Percentiles rank a stretch among this genome's conserved stretches.
Conservation (phyloP, 2,113 vertebrate species). For the Tiliqua scincoides region DNA sequence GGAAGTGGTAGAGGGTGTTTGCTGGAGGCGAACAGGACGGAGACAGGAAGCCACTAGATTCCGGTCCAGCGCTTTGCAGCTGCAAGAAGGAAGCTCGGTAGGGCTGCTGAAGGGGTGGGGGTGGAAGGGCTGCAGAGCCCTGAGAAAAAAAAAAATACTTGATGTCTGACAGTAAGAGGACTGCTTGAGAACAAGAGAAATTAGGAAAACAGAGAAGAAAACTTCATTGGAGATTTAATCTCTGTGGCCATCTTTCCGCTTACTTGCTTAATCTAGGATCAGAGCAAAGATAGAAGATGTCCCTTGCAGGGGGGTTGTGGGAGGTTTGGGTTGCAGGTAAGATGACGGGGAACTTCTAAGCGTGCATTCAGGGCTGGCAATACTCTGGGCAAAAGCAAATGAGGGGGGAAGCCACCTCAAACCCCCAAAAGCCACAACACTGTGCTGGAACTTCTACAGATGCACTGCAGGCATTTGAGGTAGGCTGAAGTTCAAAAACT, state of each 20-base stretch:
- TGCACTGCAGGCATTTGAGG: no score
- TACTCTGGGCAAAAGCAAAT: fast-evolving
- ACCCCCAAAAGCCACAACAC: no score
- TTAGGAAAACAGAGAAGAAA: background rate
- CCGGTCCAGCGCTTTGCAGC: conserved; percentile 10
- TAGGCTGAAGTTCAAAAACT: no score
- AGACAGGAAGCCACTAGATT: conserved; percentile 28
- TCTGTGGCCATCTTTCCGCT: background rate
- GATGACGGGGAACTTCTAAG: no score
- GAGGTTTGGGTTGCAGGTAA: fast-evolving
- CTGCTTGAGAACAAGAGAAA: background rate
- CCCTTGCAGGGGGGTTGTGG: background rate
- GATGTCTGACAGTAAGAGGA: no score
- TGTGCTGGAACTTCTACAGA: no score
- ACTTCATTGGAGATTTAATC: background rate
- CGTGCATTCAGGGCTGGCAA: background rate
- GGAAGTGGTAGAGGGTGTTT: conserved; percentile 8
- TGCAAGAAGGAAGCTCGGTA: conserved; percentile 6
- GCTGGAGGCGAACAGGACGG: conserved; percentile 1
- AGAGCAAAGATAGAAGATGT: no score
- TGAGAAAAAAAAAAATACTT: background rate
- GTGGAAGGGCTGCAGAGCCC: background rate
- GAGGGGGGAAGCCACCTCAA: no score
- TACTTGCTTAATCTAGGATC: background rate
- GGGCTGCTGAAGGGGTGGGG: background rate